Evolutionary conservation across 1,140 invertebrate genomes (phyloP).

Genomic region (Lordiphosa collinella): DNA sequence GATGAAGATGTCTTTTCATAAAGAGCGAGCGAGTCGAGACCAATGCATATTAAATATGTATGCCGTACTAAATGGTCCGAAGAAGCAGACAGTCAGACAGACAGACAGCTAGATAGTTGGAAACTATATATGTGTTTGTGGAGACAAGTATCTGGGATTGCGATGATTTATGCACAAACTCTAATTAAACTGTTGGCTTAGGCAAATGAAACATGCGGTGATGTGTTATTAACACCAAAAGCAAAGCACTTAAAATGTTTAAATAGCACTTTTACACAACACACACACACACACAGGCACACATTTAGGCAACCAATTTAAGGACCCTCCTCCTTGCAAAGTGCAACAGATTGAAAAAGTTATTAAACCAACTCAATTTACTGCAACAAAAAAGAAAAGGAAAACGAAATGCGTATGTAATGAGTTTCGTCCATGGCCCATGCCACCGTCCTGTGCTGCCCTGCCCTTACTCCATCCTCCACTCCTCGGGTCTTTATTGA

Average conservation of each 20-base stretch:
- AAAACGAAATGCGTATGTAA: constrained; percentile 43
- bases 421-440: constrained; percentile 16
- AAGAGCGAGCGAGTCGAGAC: constrained; percentile 6
- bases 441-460: not conserved
- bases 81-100: constrained; percentile 5
- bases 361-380: constrained; percentile 15
- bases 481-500: constrained; percentile 41
- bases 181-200: constrained; percentile 69
- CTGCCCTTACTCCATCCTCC: not conserved
- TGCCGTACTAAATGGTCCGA: constrained; percentile 22
- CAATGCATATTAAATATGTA: constrained; percentile 40
- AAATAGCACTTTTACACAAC: constrained; percentile 33
- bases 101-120: not conserved
- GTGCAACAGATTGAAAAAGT: constrained; percentile 6
- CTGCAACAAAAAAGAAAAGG: constrained; percentile 11
- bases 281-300: not conserved
- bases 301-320: too few relatives aligned
- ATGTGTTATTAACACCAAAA: constrained; percentile 68
- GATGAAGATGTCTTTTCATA: too few relatives aligned
- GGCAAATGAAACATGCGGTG: constrained; percentile 67
- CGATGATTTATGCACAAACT: constrained; percentile 67
- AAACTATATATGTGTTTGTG: not conserved
- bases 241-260: constrained; percentile 61
- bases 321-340: not conserved
- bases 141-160: constrained; percentile 28